Conservation (phyloP, 2,797 vertebrate genomes). For the Cyprinodon diabolis region DNA sequence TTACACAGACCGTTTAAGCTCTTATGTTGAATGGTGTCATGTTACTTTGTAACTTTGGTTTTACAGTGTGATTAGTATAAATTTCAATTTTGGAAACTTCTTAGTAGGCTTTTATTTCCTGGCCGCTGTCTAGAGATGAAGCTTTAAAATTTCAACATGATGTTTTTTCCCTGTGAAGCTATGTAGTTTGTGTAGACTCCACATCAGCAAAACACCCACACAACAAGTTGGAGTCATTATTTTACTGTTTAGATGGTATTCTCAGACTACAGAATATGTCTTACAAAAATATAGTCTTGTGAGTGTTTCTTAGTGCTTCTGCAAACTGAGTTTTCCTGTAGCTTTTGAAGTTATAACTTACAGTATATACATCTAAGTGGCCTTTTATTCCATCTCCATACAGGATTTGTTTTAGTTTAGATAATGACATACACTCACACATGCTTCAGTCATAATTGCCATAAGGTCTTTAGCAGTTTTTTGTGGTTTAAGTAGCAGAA, state of each 20-base stretch:
- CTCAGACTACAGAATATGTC: neutral
- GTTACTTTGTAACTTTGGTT: neutral
- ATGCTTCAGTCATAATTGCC: neutral
- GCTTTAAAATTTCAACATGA: neutral
- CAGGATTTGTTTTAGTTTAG: neutral
- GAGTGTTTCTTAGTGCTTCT: neutral
- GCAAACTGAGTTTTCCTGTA: neutral
- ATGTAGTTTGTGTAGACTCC: neutral
- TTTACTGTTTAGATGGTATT: neutral
- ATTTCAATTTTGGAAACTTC: neutral
- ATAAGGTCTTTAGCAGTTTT: neutral
- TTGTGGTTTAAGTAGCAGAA: neutral
- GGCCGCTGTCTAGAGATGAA: neutral
- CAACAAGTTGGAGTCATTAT: neutral
- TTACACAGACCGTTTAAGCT: neutral
- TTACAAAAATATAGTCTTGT: neutral
- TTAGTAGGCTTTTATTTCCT: neutral
- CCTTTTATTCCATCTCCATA: neutral
- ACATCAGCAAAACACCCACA: neutral
- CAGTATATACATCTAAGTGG: neutral
- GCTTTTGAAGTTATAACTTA: neutral
- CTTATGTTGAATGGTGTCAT: neutral
- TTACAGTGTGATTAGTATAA: neutral
- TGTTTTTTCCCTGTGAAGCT: neutral
- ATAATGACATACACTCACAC: neutral